Evolutionary conservation across 2,888 invertebrate genomes (phyloP), one percentile per base, ranked within the genome.

Genomic region (Digitonthophagus gazella): DNA sequence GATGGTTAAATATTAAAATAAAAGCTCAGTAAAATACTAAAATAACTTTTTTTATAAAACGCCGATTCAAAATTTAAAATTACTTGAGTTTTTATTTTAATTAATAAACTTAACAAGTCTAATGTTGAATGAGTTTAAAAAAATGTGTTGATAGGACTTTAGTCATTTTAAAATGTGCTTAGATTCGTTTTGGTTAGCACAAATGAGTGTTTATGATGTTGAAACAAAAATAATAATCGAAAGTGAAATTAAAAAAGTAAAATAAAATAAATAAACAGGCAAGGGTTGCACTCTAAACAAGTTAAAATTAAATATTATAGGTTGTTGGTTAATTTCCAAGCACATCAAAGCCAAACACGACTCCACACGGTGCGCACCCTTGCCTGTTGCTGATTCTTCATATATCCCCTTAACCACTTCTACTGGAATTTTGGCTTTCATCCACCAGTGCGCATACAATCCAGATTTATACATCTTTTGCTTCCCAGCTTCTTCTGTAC

Each of bases 381-480:
- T 84, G 83, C 84, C 83, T 83, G 83, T 79, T 76, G 77, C 74
- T 55, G 81, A 80, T 67, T 81, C 82, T 76, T 81, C 77, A 71
- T 81, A 81, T 76, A 83, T 83, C 64, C 82, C 83, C 71, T 76
- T 79, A 72, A 83, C 84, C 83, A 89, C 87, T 77, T 85, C 86
- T 75, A 86, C 87, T 73, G 92, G 92, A 80, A 93, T 86, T 80
- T 91, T 91, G 80, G 92, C 93, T 87, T 95, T 95, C 85, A 94
- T 90, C 93, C 94, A 95, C 95, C 95, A 95, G 85, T 95, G 95
- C 73, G 93, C 94, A 83, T 95, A 95, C 83, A 95, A 86, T 78
- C 93, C 93, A 64, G 93, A 93, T 71, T 91, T 91, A 83, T 91
- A 95, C 79, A 91, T 85, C 82, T 87, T 82, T 75, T 84, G 85